Base-by-base conservation (phyloP, 2,888 invertebrate genomes). In the Cantharis nigra region DNA sequence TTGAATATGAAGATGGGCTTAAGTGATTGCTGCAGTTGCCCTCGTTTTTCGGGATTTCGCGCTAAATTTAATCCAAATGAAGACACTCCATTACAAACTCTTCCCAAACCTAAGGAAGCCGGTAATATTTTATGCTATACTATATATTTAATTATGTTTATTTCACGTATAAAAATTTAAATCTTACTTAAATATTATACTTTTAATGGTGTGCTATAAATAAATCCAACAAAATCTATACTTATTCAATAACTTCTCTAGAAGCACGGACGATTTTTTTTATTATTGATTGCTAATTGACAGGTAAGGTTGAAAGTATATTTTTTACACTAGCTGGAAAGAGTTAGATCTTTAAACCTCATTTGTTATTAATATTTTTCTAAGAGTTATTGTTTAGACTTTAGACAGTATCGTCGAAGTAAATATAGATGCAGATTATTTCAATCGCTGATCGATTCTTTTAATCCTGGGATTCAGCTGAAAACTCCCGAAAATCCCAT, bases 51-150 rank as follows among this genome's bases (percentile, higher is more conserved):
- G 2, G 86, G 87, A 78, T 88, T 88, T 81, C 83, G 88, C 65
- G 86, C 87, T 4, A 88, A 86, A 78, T 88, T 88, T 83, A 85
- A 84, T 72, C 87, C 87, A 7, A 86, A 87, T 74, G 82, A 84
- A 23, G 87, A 85, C 67, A 80, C 84, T 4, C 82, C 83, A 14
- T 69, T 87, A 70, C 85, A 87, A 69, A 81, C 84, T 16, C 78
- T 87, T 74, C 88, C 88, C 0, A 88, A 87, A 80, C 88, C 88
- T 3, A 83, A 83, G 74, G 83, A 83, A 80, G 82, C 85, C 78
- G 85, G 85, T 85, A 81, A 80, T 76, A 4, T n/a, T 64, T 72
- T 49, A n/a, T n/a, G 4, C 13, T 28, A 28, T 16, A 16, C 16
- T 16, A 16, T 16, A 16, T 30, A 4, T 30, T 10, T 3, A 9